These are phyloP conservation scores for Adineta ricciae DNA, from an alignment of 2,888 invertebrate species.

Conservation along the genomic window DNA sequence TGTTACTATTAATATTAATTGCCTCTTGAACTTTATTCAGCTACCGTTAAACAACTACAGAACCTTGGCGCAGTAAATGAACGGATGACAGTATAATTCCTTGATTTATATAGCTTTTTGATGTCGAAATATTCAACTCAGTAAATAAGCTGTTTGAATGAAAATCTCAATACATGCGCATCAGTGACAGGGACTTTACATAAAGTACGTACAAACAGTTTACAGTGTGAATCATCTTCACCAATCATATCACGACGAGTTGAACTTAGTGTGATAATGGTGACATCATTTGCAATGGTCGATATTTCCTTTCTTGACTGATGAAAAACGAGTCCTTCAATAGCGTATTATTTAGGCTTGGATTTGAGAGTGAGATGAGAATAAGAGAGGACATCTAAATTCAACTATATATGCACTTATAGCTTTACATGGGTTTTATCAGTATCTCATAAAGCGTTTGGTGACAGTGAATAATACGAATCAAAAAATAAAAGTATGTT, in stretches of 20 bases:
- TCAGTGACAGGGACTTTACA: conserved; percentile 96
- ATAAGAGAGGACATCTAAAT: no score
- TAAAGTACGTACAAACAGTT: conserved; percentile 87
- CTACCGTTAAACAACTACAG: conserved; percentile 90
- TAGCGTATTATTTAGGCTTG: conserved; percentile 66
- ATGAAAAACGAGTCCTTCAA: conserved; percentile 88
- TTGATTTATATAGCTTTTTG: conserved; percentile 93
- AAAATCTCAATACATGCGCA: conserved; percentile 55
- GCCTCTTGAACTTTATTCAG: conserved; percentile 97
- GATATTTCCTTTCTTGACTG: conserved; percentile 81
- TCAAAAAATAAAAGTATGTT: no score
- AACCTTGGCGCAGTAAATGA: conserved; percentile 57
- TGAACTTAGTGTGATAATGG: conserved; percentile 82
- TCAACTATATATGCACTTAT: no score
- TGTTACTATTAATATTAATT: conserved; percentile 67
- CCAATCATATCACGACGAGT: conserved; percentile 99
- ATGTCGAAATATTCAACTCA: conserved; percentile 38
- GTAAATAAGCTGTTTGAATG: no score
- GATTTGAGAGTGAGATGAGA: no score
- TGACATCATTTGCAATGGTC: conserved; percentile 88
- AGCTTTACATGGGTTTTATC: no score
- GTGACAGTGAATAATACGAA: no score
- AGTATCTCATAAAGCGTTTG: no score
- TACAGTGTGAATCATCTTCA: conserved; percentile 76
- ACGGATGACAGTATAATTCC: conserved; percentile 88